Percentiles rank a stretch among this genome's conserved stretches.
These are phyloP conservation scores for Sebastes steindachneri DNA, from an alignment of 2,797 vertebrate species.

Conservation along the genomic window DNA sequence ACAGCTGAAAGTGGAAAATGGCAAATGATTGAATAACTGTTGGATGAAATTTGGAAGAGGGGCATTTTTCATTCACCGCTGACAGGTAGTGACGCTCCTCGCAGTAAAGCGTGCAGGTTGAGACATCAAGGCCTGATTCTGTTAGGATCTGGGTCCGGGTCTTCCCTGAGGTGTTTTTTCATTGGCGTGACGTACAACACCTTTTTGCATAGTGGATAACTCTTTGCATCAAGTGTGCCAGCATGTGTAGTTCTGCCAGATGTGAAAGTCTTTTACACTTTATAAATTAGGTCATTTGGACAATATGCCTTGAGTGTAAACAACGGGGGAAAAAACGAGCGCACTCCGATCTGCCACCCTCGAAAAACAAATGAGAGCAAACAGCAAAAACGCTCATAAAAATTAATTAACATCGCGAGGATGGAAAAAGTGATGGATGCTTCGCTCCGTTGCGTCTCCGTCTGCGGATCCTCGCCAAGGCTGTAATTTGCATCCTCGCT, in stretches of 20 bases:
- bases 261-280: slow-evolving; percentile 31
- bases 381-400: slow-evolving; percentile 61
- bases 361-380: slow-evolving; percentile 49
- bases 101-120: neutral
- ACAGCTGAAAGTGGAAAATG: slow-evolving; percentile 46
- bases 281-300: slow-evolving; percentile 21
- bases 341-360: slow-evolving; percentile 48
- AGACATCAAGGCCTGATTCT: neutral
- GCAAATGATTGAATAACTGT: slow-evolving; percentile 42
- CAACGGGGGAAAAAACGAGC: slow-evolving; percentile 61
- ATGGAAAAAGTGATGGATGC: slow-evolving; percentile 74
- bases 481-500: slow-evolving; percentile 62
- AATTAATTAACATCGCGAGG: slow-evolving; percentile 68
- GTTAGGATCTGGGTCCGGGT: neutral
- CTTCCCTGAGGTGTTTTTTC: neutral
- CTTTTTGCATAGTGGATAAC: neutral
- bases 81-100: neutral
- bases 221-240: neutral
- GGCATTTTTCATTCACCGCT: slow-evolving; percentile 10
- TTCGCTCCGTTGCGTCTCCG: slow-evolving; percentile 44
- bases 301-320: slow-evolving; percentile 50
- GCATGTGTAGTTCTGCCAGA: neutral
- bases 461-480: slow-evolving; percentile 48
- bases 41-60: slow-evolving; percentile 8
- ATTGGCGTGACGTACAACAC: neutral